phyloP scores from a whole-genome alignment of 2,888 invertebrate species.

The Pandemis heparana region DNA sequence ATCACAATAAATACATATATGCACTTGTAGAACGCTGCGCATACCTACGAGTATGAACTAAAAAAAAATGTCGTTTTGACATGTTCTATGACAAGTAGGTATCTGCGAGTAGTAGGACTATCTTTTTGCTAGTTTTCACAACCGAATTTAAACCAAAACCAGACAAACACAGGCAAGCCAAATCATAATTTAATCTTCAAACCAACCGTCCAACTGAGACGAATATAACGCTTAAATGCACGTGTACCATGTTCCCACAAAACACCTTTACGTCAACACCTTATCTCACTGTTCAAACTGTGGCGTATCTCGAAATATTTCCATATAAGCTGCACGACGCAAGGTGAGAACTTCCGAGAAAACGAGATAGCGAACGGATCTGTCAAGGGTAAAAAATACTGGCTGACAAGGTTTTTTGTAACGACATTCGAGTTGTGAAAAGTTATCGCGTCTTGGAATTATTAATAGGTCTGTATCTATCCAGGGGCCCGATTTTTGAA shows the following conservation, averaged over 20 bases:
- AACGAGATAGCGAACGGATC: slow-evolving; percentile 47
- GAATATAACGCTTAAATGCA: no score
- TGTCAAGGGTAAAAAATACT: slow-evolving; percentile 41
- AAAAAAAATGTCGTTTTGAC: no score
- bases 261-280: slow-evolving; percentile 67
- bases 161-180: neutral
- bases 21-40: no score
- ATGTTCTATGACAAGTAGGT: no score
- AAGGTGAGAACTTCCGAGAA: slow-evolving; percentile 70
- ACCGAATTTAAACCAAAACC: neutral
- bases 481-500: neutral
- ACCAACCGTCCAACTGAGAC: neutral
- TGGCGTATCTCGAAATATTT: slow-evolving; percentile 80
- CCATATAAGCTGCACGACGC: slow-evolving; percentile 62
- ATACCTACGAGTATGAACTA: no score
- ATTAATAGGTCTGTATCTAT: no score
- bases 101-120: no score
- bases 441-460: neutral
- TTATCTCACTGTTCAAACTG: slow-evolving; percentile 78
- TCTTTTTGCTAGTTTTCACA: neutral
- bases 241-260: slow-evolving; percentile 51
- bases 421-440: neutral
- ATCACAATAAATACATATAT: no score
- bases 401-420: slow-evolving; percentile 2
- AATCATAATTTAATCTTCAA: neutral